Conservation (phyloP, 1,140 invertebrate genomes). For the Fopius arisanus region DNA sequence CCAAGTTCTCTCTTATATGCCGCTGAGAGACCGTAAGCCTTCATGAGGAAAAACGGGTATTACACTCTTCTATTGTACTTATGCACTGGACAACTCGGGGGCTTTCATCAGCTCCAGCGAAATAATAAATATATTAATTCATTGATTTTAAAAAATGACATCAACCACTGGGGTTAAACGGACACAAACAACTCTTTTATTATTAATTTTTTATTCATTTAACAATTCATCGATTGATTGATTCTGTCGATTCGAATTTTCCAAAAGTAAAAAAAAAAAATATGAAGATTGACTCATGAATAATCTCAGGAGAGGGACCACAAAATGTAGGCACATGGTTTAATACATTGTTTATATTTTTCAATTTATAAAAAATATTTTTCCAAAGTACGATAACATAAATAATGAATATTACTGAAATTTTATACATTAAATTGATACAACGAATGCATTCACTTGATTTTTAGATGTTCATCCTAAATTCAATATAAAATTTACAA, state of each 20-base stretch:
- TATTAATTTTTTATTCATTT: too few species aligned
- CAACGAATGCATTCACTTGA: neutral
- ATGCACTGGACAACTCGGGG: neutral
- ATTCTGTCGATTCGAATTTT: too few species aligned
- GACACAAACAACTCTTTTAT: too few species aligned
- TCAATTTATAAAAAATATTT: conserved; percentile 5
- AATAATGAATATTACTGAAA: neutral
- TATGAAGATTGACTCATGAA: too few species aligned
- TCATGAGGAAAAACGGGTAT: neutral
- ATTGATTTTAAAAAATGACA: too few species aligned
- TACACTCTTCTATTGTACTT: neutral
- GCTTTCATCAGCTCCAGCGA: conserved; percentile 12
- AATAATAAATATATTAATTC: neutral
- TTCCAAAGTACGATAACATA: neutral
- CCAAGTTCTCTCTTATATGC: conserved; percentile 2
- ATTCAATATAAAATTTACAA: neutral
- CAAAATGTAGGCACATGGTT: neutral
- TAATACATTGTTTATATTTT: neutral
- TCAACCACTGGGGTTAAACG: too few species aligned
- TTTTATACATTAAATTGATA: neutral
- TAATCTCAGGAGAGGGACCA: neutral
- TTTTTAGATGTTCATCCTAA: neutral
- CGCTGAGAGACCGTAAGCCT: neutral
- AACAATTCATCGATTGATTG: too few species aligned
- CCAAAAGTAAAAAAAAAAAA: too few species aligned